Base-by-base conservation (phyloP, 1,140 invertebrate species). In the Zaprionus ghesquierei region DNA sequence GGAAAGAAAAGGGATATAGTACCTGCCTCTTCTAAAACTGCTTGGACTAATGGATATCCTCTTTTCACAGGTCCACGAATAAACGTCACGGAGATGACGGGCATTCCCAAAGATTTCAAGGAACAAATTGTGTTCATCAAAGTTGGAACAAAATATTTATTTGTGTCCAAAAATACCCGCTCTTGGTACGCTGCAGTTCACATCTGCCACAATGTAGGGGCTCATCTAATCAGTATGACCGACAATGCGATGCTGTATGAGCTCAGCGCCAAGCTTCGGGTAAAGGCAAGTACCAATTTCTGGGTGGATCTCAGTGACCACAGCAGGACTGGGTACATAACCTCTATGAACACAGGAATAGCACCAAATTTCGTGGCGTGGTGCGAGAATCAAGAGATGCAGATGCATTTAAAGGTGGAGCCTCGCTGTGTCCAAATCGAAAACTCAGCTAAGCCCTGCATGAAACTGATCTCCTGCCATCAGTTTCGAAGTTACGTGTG, bases 251-350 rank as follows among this genome's bases (percentile, higher is more conserved):
- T 18, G 12, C 31, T 71, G 0, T 1, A n/a, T 2, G 9, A 58
- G 1, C 20, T 58, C 3, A 31, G n/a, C 6, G 1, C 10, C 8
- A 5, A 13, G n/a, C 0, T 49, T 5, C 3, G 10, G 8, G 23
- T 8, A 5, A 22, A 1, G 0, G 23, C 0, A 3, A 3, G 13
- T 3, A 0, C 13, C 5, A 25, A 62, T 20, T 71, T 10, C 15
- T 65, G 62, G 69, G 10, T 58, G 9, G 54, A 71, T 71, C 69
- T 71, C 8, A 65, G 5, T 9, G 33, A 51, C 33, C 62, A 65
- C 9, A 18, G 25, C 10, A 5, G 27, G 1, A 2, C 22, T 0
- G 53, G 33, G 2, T n/a, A 56, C 2, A 56, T 35, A 1, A 33
- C 25, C 10, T 71, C 69, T 29, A 65, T 71, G 25, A 58, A 44